Evolutionary conservation across 2,888 invertebrate species (phyloP), one percentile per base, ranked within the genome.

Genomic region (Ametastegia equiseti): DNA sequence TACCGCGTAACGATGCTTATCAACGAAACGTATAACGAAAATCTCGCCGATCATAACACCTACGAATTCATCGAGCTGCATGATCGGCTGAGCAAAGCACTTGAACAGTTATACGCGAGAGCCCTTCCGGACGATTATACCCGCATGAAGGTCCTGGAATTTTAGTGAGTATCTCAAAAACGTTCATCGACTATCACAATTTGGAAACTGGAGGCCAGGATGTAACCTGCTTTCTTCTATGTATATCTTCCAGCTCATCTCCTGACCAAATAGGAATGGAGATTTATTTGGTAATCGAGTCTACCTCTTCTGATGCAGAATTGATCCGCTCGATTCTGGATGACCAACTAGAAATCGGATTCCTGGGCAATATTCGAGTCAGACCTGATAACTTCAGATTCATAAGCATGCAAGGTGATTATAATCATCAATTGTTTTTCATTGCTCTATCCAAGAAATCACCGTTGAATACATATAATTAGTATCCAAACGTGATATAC

Each of bases 211-310:
- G 1, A 7, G n/a, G 9, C 7, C 19, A 9, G 47, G 15, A 65
- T 54, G 39, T 81, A 15, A 75, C 67, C 60, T 15, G 47, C 30
- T 33, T 30, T 30, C 45, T 15, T 4, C 3, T 11, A 23, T 82
- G 4, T 11, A 42, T 81, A 82, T 92, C 92, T 4, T 91, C n/a
- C n/a, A 95, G 95, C 85, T 93, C 93, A 2, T 90, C 93, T n/a
- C 89, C 91, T 1, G 95, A 96, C 86, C 91, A 92, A 57, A 95
- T 95, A 88, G 93, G 94, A 9, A 94, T 94, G 80, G 94, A 94
- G 88, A 95, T 95, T 27, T 95, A 95, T 0, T 90, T 96, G 83
- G 96, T 96, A 89, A 92, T 97, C 80, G 94, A 94, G 9, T 94
- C 95, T 0, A 92, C 94, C 15, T 93, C 92, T 87, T 93, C 93